Evolutionary conservation across 2,888 invertebrate species (phyloP).

Genomic region (Ormyrus pomaceus): DNA sequence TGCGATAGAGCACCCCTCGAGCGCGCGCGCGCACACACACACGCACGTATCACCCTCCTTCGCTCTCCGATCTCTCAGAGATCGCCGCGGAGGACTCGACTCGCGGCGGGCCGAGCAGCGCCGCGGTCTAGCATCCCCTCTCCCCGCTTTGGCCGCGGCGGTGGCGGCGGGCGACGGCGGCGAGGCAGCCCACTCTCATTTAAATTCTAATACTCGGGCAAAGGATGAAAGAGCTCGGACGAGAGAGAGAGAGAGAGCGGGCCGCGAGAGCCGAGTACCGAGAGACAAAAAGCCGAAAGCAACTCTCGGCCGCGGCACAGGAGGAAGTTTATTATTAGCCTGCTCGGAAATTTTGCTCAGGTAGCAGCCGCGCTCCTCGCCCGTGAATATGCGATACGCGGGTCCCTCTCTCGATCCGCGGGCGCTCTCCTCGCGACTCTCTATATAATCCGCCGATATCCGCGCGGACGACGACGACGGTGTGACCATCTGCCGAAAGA

Average conservation of each 20-base stretch:
- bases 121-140: background rate
- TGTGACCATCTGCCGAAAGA: background rate
- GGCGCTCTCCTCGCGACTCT: background rate
- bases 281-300: background rate
- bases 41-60: too few relatives aligned
- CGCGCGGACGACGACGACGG: background rate
- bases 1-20: too few relatives aligned
- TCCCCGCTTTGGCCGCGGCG: background rate
- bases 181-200: conserved; percentile 4
- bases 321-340: conserved; percentile 67
- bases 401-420: background rate
- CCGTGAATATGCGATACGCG: conserved; percentile 59
- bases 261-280: too few relatives aligned
- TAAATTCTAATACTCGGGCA: background rate
- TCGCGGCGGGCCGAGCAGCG: background rate
- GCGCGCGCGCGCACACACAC: too few relatives aligned
- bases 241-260: too few relatives aligned
- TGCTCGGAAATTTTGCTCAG: conserved; percentile 68
- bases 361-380: conserved; percentile 59
- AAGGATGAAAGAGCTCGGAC: too few relatives aligned
- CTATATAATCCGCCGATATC: background rate
- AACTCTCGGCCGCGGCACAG: conserved; percentile 53
- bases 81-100: background rate
- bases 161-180: background rate
- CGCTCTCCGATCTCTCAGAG: too few relatives aligned